A percentile compares a stretch with the other conserved stretches of the same genome.
These are phyloP conservation scores for Adoxophyes honmai DNA, from an alignment of 1,140 invertebrate species.

Conservation along the genomic window DNA sequence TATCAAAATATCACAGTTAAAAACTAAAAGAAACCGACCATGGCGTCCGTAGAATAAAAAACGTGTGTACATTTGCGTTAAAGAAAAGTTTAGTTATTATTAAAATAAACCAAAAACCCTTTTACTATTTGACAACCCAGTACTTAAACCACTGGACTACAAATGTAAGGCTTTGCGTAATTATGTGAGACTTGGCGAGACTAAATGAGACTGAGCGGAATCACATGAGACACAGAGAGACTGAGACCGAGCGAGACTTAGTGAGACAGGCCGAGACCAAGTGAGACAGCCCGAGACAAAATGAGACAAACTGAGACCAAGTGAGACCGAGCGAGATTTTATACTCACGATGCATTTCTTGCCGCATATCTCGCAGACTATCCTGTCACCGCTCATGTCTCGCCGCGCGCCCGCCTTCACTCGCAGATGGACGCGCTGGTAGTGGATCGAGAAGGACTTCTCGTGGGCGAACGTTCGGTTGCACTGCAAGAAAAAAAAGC, in stretches of 20 bases:
- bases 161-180: not conserved
- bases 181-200: not conserved
- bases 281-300: slow-evolving; percentile 4
- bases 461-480: slow-evolving; percentile 32
- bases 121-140: too few relatives aligned
- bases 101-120: too few relatives aligned
- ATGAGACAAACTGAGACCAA: not conserved
- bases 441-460: slow-evolving; percentile 36
- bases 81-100: too few relatives aligned
- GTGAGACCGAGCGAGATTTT: not conserved
- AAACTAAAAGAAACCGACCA: too few relatives aligned
- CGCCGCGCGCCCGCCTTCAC: slow-evolving; percentile 24
- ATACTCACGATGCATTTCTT: slow-evolving; percentile 47
- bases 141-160: too few relatives aligned
- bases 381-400: slow-evolving; percentile 9
- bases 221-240: too few relatives aligned
- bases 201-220: not conserved
- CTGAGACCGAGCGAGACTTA: too few relatives aligned
- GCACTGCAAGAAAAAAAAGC: slow-evolving; percentile 32
- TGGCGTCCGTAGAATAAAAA: too few relatives aligned
- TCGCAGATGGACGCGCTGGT: slow-evolving; percentile 42
- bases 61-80: too few relatives aligned
- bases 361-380: slow-evolving; percentile 54
- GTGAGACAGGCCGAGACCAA: not conserved
- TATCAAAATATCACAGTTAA: too few relatives aligned